A percentile compares a stretch with the other conserved stretches of the same genome.
Conservation (phyloP, 1,140 invertebrate species). For the Drosophila aff. region DNA sequence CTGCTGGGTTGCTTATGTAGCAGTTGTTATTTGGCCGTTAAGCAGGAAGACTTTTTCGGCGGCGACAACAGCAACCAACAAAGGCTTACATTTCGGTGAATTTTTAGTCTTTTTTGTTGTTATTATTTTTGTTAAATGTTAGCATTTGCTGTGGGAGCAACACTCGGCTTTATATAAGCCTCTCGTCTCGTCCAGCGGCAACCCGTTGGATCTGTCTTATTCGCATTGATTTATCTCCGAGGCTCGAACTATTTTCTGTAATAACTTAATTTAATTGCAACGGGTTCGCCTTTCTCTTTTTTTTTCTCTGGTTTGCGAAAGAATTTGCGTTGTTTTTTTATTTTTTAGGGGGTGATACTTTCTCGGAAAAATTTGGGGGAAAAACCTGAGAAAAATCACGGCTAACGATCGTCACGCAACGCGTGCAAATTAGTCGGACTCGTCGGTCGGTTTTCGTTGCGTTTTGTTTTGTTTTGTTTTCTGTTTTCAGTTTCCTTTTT, state of each 20-base stretch:
- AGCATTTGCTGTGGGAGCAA: constrained; percentile 46
- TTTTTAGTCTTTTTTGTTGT: constrained; percentile 38
- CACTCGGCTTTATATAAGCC: constrained; percentile 58
- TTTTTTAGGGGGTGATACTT: constrained; percentile 14
- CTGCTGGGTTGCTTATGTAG: constrained; percentile 25
- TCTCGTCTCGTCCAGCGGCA: constrained; percentile 22
- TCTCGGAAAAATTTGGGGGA: constrained; percentile 1
- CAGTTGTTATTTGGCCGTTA: constrained; percentile 42
- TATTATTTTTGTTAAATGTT: constrained; percentile 58
- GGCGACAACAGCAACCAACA: constrained; percentile 33
- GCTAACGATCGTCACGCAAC: constrained; percentile 60
- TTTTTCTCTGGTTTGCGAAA: not conserved
- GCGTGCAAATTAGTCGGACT: constrained; percentile 57
- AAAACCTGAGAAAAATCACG: constrained; percentile 11
- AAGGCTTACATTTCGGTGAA: constrained; percentile 5
- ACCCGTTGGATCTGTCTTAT: constrained; percentile 24
- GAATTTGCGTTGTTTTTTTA: not conserved
- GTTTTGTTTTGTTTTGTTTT: constrained; percentile 25
- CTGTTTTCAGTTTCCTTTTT: constrained; percentile 6
- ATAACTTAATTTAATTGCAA: constrained; percentile 75
- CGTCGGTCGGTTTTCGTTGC: constrained; percentile 6
- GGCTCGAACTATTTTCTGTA: constrained; percentile 53
- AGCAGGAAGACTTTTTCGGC: constrained; percentile 73
- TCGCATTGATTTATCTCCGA: constrained; percentile 76
- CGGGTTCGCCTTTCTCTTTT: constrained; percentile 61